phyloP scores from a whole-genome alignment of 2,888 invertebrate species.

The Imbricaverruca yamaguchii region DNA sequence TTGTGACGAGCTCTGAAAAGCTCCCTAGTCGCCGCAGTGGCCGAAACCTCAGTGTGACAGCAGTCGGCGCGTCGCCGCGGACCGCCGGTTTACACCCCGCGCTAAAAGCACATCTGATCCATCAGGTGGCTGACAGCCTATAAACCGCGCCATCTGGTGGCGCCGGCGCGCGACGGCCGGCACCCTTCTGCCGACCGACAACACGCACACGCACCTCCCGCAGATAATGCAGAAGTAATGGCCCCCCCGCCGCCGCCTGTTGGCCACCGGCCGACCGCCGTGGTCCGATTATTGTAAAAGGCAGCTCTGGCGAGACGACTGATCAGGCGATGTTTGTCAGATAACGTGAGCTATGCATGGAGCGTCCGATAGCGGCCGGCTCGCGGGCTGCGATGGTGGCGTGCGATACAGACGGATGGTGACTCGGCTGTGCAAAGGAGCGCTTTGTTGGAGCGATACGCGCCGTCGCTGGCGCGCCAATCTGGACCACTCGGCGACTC shows the following conservation, averaged over 20 bases:
- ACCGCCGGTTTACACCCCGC: not conserved
- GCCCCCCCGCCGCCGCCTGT: not conserved
- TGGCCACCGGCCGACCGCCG: not conserved
- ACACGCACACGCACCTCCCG: not conserved
- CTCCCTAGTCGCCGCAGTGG: too few species aligned
- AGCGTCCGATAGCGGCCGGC: too few species aligned
- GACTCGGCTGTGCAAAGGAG: too few species aligned
- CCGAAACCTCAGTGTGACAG: too few species aligned
- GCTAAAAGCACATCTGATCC: constrained; percentile 17
- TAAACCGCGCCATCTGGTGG: not conserved
- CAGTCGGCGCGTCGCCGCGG: not conserved
- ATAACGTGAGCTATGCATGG: too few species aligned
- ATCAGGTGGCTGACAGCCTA: not conserved
- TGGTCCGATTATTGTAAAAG: not conserved
- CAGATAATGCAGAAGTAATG: constrained; percentile 14
- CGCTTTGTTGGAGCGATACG: too few species aligned
- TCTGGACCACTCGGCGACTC: too few species aligned
- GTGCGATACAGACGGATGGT: too few species aligned
- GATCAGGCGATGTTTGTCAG: not conserved
- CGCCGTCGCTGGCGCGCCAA: too few species aligned
- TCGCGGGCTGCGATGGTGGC: too few species aligned
- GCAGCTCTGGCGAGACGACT: not conserved
- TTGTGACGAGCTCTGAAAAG: too few species aligned
- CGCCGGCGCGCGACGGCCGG: not conserved
- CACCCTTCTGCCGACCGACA: not conserved